Percentiles rank a stretch among this genome's conserved stretches.
Conservation (phyloP, 2,888 invertebrate species). For the Cenopis cana region DNA sequence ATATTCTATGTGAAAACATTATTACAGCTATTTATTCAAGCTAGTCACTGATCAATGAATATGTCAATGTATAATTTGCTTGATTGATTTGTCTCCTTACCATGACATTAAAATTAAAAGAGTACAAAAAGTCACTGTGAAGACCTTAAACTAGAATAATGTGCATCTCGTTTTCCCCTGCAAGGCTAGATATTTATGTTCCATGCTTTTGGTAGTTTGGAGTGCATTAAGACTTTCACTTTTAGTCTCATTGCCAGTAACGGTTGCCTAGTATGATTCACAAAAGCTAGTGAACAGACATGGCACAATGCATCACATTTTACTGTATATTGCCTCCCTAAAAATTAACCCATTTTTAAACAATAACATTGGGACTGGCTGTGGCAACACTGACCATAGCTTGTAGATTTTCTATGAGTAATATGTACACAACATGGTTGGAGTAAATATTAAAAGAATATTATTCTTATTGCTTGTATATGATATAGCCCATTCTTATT, state of each 20-base stretch:
- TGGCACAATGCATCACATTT: constrained; percentile 34
- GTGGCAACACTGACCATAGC: constrained; percentile 45
- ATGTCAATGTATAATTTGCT: neutral
- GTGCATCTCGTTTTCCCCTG: constrained; percentile 49
- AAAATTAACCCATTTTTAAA: constrained; percentile 25
- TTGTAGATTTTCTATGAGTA: constrained; percentile 41
- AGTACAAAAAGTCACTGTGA: constrained; percentile 4
- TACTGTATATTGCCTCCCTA: constrained; percentile 24
- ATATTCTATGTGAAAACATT: neutral
- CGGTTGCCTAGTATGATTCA: constrained; percentile 72
- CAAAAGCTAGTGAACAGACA: constrained; percentile 49
- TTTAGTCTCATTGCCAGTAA: constrained; percentile 82
- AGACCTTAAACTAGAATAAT: constrained; percentile 46
- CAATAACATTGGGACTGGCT: constrained; percentile 31
- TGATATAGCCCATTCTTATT: constrained; percentile 24
- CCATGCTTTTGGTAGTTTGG: constrained; percentile 67
- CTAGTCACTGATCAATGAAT: neutral
- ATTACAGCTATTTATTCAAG: neutral
- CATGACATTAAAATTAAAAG: constrained; percentile 18
- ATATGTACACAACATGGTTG: constrained; percentile 43
- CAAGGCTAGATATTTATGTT: constrained; percentile 62
- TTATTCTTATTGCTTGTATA: constrained; percentile 42
- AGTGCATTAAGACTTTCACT: constrained; percentile 80
- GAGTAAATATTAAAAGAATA: constrained; percentile 36
- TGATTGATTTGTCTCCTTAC: constrained; percentile 11